Evolutionary conservation across 2,113 vertebrate species (phyloP).

Genomic region (Dasyprocta punctata): DNA sequence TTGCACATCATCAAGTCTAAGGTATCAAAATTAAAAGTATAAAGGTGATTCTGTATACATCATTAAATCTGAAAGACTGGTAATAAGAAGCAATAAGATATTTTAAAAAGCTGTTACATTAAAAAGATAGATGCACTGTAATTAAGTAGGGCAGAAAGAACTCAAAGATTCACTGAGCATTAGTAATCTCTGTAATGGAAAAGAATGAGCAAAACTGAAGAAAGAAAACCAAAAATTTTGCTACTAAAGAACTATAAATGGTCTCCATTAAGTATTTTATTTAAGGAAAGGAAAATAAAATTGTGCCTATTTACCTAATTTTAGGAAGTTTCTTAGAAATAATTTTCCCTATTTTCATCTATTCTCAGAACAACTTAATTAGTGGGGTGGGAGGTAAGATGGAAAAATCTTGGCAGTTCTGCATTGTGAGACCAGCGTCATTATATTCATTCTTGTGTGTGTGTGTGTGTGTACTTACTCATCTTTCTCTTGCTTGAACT

Average conservation of each 20-base stretch:
- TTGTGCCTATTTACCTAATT: background rate
- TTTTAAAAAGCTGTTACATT: background rate
- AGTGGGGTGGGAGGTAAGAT: background rate
- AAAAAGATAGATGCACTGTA: slow-evolving; percentile 31
- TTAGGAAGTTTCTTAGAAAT: background rate
- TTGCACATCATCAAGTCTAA: slow-evolving; percentile 51
- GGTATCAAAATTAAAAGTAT: slow-evolving; percentile 52
- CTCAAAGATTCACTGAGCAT: background rate
- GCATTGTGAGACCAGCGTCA: background rate
- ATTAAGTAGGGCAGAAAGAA: slow-evolving; percentile 47
- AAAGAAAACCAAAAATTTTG: background rate
- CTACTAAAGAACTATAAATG: background rate
- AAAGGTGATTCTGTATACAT: slow-evolving; percentile 53
- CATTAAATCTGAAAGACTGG: slow-evolving; percentile 62
- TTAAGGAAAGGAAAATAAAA: background rate
- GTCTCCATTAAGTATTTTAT: background rate
- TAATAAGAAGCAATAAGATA: slow-evolving; percentile 19
- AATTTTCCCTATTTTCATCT: background rate
- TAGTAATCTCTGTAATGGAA: background rate
- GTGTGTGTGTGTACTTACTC: background rate
- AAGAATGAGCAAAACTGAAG: background rate
- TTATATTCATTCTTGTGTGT: background rate
- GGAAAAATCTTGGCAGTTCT: background rate
- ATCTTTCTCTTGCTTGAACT: background rate
- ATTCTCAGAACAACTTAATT: background rate